These are phyloP conservation scores for Echinops telfairi DNA, from an alignment of 2,113 vertebrate species.

Conservation along the genomic window DNA sequence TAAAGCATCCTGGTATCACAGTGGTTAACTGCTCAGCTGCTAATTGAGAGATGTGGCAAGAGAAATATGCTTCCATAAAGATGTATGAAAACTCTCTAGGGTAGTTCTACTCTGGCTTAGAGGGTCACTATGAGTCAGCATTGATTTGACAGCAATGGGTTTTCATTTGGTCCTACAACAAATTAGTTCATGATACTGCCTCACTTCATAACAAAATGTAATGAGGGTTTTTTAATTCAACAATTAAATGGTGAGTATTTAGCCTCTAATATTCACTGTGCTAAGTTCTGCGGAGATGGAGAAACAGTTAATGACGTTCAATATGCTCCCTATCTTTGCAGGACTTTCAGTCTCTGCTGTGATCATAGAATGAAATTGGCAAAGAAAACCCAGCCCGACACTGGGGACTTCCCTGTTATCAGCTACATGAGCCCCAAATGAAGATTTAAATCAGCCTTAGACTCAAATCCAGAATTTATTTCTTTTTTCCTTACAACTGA, in stretches of 20 bases:
- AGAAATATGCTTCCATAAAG: not conserved
- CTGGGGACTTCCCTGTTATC: not conserved
- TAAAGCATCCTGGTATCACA: not conserved
- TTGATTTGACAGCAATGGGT: not conserved
- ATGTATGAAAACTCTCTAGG: not conserved
- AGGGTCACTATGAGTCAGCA: not conserved
- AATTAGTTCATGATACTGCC: slow-evolving; percentile 9
- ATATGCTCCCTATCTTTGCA: not conserved
- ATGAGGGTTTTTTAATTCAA: slow-evolving; percentile 55
- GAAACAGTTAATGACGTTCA: slow-evolving; percentile 25
- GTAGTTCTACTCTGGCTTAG: not conserved
- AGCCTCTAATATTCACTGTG: not conserved
- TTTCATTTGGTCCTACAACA: not conserved
- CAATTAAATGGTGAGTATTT: slow-evolving; percentile 18
- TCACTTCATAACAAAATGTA: slow-evolving; percentile 55
- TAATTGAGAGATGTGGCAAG: not conserved
- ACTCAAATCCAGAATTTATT: slow-evolving; percentile 40
- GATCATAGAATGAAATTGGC: slow-evolving; percentile 9
- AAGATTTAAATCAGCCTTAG: slow-evolving; percentile 21
- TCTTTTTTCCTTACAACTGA: slow-evolving; percentile 53
- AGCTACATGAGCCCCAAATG: slow-evolving; percentile 10
- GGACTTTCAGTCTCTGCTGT: slow-evolving; percentile 27
- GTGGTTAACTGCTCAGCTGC: not conserved
- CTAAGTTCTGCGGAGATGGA: slow-evolving; percentile 16
- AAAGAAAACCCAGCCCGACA: slow-evolving; percentile 24